Base-by-base conservation (phyloP, 2,797 vertebrate genomes). In the Streptopelia turtur region DNA sequence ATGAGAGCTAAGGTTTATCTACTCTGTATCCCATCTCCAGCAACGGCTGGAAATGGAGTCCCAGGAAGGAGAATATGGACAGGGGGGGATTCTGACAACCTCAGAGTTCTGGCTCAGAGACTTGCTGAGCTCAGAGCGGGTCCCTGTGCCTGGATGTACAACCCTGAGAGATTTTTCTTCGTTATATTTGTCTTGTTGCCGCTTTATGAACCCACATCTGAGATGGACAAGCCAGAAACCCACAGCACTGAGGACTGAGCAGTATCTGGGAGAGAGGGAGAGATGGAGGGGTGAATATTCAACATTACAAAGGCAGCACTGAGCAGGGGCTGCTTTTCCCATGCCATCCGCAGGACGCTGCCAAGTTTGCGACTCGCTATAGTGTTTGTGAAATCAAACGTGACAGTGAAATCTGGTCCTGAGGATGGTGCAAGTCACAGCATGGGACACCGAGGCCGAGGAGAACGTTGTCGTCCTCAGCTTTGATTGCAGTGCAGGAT, bases 311-410 rank as follows among this genome's bases (percentile, higher is more conserved):
- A 96, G 74, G 72, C 83, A 88, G n/a, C 57, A 47, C 79, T 94
- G 94, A 94, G 65, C 50, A 41, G 63, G n/a, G 52, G 52, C 77
- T 84, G 80, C 63, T 74, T 89, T 93, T 89, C 92, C 77, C 81
- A 74, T 82, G 92, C 87, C n/a, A 41, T 83, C 41, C 4, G 13
- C 83, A 64, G 90, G 52, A 31, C 39, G 83, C 71, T 94, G 94
- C 94, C 92, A 89, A 93, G 78, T 89, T 85, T 89, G 81, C 92
- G 89, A 47, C 60, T 87, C 0, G 2, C 76, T 93, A 57, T 95
- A 83, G 90, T 89, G 71, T 94, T 92, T 90, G 94, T 95, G 95
- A 95, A 96, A 93, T 94, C 77, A 83, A 81, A 87, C 81, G 91
- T 92, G 82, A 91, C 87, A 59, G 61, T 81, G 71, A 83, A 92